These are phyloP conservation scores for Falcaria lacertinaria DNA, from an alignment of 2,888 invertebrate species.

Conservation along the genomic window DNA sequence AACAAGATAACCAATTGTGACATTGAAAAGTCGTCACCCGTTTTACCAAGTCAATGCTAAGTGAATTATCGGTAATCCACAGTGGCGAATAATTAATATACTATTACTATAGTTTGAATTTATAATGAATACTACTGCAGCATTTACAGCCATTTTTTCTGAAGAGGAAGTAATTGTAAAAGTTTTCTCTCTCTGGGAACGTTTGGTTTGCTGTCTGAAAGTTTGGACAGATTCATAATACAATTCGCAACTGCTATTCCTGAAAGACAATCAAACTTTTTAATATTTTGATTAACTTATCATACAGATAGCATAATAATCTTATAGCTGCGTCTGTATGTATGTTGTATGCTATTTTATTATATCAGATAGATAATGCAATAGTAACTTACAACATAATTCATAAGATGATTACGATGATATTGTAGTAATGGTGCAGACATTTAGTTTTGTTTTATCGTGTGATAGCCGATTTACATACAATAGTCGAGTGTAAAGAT, in stretches of 20 bases:
- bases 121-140: too few species aligned
- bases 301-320: background rate
- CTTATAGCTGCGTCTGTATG: background rate
- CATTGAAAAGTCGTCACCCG: too few species aligned
- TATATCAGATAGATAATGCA: background rate
- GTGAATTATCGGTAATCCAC: too few species aligned
- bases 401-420: background rate
- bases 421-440: background rate
- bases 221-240: conserved; percentile 23
- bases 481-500: conserved; percentile 58
- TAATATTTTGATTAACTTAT: background rate
- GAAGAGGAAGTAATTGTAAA: too few species aligned
- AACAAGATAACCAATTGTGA: too few species aligned
- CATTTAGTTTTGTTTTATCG: conserved; percentile 30
- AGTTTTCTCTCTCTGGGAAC: conserved; percentile 8
- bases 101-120: too few species aligned
- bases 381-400: background rate
- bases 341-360: background rate
- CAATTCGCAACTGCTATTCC: conserved; percentile 8
- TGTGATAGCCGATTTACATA: conserved; percentile 60
- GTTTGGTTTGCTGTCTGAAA: conserved; percentile 17
- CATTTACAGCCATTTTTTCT: too few species aligned
- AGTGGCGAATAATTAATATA: too few species aligned
- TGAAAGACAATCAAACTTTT: background rate
- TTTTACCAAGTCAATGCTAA: too few species aligned